phyloP scores from a whole-genome alignment of 2,797 vertebrate species.

The Eidolon dupreanum region DNA sequence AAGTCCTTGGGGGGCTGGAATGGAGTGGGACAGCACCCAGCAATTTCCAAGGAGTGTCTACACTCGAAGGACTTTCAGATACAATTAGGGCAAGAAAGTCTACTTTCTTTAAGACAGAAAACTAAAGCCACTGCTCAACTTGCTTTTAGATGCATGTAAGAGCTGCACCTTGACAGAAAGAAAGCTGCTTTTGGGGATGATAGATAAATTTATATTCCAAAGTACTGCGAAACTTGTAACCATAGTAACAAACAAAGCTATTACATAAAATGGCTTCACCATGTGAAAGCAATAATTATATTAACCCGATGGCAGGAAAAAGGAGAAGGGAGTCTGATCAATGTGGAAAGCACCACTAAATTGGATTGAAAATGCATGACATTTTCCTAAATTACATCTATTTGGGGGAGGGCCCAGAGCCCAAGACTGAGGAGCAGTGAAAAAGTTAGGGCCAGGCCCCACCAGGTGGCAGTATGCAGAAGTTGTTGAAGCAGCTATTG shows the following conservation, averaged over 20 bases:
- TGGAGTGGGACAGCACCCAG: too few relatives aligned
- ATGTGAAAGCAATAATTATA: conserved; percentile 77
- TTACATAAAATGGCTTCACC: conserved; percentile 48
- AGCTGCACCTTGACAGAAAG: not conserved
- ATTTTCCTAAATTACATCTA: conserved; percentile 48
- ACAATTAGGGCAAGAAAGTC: not conserved
- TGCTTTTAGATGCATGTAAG: not conserved
- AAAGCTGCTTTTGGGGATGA: not conserved
- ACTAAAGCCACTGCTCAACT: not conserved
- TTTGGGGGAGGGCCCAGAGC: not conserved
- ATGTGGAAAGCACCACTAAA: conserved; percentile 52
- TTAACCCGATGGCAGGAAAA: conserved; percentile 58
- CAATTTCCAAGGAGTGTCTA: conserved; percentile 6
- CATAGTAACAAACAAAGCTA: conserved; percentile 66
- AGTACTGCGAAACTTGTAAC: conserved; percentile 47
- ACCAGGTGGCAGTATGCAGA: conserved; percentile 82
- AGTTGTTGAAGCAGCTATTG: not conserved
- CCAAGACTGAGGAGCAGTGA: not conserved
- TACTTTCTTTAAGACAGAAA: not conserved
- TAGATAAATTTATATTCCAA: not conserved
- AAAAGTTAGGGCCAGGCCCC: conserved; percentile 58
- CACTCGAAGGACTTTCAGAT: conserved; percentile 73
- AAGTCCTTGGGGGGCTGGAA: rapidly evolving
- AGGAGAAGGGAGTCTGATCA: conserved; percentile 53
- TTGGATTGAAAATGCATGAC: conserved; percentile 60